These are phyloP conservation scores for Otus sunia DNA, from an alignment of 2,113 vertebrate genomes.

Conservation along the genomic window DNA sequence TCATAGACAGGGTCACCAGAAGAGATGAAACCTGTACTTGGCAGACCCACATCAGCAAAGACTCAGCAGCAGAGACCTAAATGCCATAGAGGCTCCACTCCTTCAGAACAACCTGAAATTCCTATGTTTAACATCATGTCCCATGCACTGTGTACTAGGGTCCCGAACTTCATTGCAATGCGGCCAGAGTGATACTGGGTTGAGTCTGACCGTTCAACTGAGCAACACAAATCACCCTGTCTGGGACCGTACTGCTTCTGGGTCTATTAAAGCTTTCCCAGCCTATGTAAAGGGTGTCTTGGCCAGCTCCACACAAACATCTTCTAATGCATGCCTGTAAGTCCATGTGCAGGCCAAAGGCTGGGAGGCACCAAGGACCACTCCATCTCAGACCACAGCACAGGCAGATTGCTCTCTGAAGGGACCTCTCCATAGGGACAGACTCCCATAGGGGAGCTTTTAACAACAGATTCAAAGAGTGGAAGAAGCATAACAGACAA, in stretches of 20 bases:
- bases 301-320: slow-evolving; percentile 61
- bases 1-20: neutral
- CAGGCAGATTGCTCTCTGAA: too few species aligned
- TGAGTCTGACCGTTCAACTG: neutral
- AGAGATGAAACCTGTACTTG: neutral
- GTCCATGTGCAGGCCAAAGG: neutral
- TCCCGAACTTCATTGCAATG: neutral
- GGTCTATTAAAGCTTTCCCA: neutral
- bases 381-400: neutral
- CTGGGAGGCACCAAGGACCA: neutral
- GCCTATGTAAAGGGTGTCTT: neutral
- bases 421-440: neutral
- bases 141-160: too few species aligned
- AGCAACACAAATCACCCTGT: slow-evolving; percentile 77
- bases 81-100: neutral
- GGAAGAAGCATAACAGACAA: neutral
- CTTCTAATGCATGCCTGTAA: neutral
- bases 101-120: neutral
- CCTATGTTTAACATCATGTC: neutral
- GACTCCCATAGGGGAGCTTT: neutral
- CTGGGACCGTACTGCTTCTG: slow-evolving; percentile 76
- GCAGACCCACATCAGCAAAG: neutral
- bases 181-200: accelerated
- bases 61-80: neutral
- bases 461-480: neutral